Evolutionary conservation across 2,113 vertebrate species (phyloP), one percentile per base, ranked within the genome.

Genomic region (Echinops telfairi): DNA sequence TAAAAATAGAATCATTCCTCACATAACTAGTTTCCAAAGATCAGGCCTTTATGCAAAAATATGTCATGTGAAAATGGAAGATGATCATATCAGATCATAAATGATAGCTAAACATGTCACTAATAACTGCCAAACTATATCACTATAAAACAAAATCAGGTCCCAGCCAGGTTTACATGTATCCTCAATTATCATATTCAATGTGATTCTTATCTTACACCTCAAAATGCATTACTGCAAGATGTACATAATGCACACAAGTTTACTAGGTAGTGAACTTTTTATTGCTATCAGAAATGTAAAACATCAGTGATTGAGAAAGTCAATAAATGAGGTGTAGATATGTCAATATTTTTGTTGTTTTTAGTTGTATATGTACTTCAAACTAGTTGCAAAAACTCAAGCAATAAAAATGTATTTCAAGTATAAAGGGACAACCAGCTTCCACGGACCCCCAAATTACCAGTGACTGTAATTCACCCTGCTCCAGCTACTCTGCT

Each of bases 401-500:
- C n/a, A 73, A 90, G 53, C 10, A n/a, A 57, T 62, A 79, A 43
- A 40, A 33, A 22, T 27, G 23, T 20, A 14, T 70, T 60, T 81
- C 68, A 83, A 71, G 31, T 33, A 9, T 27, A 11, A 81, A 53
- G 38, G 70, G 31, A 23, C 87, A 40, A 53, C 3, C 9, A 43
- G 22, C 8, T 12, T 17, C 64, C 27, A 14, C 1, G 5, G 60
- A 38, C 83, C n/a, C 19, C 0, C 19, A 36, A 5, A 62, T 16
- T 31, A 22, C 19, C 1, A 58, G 19, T 1, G 10, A 3, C 17
- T 82, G 2, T 43, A 20, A 79, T 19, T 60, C 33, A 38, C 0
- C 9, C 3, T 31, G 0, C 5, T 5, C 3, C 16, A 58, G 64
- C 3, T 36, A 4, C 4, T 2, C 2, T 11, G 47, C 2, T 11